Base-by-base conservation (phyloP, 2,113 vertebrate genomes). In the Ursus arctos region DNA sequence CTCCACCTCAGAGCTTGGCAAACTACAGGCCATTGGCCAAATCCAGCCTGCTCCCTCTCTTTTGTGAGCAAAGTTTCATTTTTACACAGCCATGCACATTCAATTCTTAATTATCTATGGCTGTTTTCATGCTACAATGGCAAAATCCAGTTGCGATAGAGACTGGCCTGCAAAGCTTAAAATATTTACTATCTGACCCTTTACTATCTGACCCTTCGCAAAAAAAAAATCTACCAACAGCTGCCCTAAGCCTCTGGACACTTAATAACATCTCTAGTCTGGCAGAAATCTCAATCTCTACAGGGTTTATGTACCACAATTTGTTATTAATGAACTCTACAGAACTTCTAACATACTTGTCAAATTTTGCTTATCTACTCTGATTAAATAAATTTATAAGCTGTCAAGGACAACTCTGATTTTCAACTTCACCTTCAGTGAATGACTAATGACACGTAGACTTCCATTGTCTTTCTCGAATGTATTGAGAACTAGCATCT, bases 391-490 rank as follows among this genome's bases (percentile, higher is more conserved):
- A 69, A 19, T 63, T 84, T 86, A 82, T 19, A 67, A 40, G 2
- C 19, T 80, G 9, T 6, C 77, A 57, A 61, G 74, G 49, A 53
- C 1, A 53, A 5, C 13, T 47, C 9, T 57, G 21, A 96, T 33
- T 92, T 97, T 65, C 9, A 94, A 31, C 26, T 76, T 74, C 19
- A 53, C 33, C 14, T 87, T 93, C 36, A 84, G 59, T 67, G 65
- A 40, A 88, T 55, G 21, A 89, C 76, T 28, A 61, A 92, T 94
- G 33, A 43, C 57, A 28, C 1, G 24, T 80, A 88, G 6, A 3
- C 7, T 53, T 63, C 26, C 14, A 53, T 21, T 74, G 3, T 55
- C 33, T 92, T 77, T 92, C 14, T 69, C n/a, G 6, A 49, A 6
- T 28, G 13, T 14, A 49, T 53, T 71, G 65, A 21, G 11, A 67